Conservation (phyloP, 2,113 vertebrate species). For the Caretta caretta region DNA sequence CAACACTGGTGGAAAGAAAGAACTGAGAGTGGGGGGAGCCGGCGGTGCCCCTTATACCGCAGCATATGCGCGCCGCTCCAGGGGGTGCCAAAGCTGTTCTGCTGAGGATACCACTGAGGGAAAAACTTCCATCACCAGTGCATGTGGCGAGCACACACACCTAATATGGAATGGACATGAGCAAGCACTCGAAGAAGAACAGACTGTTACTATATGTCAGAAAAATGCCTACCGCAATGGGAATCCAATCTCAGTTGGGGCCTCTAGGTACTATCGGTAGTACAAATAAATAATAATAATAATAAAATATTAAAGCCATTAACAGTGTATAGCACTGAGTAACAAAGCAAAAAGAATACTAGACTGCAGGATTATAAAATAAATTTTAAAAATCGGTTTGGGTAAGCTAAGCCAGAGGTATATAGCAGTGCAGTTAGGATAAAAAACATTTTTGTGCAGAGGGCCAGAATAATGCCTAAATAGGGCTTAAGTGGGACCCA, state of each 20-base stretch:
- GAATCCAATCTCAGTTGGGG: neutral
- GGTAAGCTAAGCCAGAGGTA: neutral
- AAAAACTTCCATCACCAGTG: too few relatives aligned
- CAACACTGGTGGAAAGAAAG: too few relatives aligned
- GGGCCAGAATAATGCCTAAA: neutral
- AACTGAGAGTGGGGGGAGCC: too few relatives aligned
- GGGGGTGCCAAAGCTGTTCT: too few relatives aligned
- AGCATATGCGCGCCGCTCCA: too few relatives aligned
- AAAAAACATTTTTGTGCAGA: neutral
- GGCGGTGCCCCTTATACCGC: too few relatives aligned
- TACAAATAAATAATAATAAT: neutral
- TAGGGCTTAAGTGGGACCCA: neutral
- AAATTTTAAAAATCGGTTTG: neutral
- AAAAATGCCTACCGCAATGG: neutral
- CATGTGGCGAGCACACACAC: too few relatives aligned
- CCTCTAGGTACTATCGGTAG: neutral
- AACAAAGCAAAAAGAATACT: neutral
- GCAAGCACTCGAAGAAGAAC: too few relatives aligned
- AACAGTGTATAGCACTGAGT: neutral
- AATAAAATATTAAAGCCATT: neutral
- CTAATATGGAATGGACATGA: too few relatives aligned
- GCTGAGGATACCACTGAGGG: too few relatives aligned
- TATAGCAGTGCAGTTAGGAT: neutral
- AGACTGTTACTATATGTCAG: accelerated
- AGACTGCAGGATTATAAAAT: neutral